Conservation (phyloP, 2,888 invertebrate genomes). For the Caenorhabditis sp. region DNA sequence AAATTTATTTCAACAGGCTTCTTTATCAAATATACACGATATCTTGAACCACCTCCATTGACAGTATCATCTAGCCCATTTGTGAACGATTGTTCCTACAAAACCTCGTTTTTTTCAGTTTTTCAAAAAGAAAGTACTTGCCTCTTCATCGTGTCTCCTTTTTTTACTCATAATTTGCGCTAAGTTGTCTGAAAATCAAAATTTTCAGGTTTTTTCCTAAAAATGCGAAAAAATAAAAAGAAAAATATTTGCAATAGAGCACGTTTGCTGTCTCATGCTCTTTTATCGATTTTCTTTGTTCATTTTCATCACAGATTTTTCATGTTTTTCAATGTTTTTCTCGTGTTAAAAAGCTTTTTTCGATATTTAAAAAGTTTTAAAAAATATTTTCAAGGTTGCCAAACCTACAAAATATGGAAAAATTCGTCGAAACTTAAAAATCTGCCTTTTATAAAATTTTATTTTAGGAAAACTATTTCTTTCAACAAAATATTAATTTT, state of each 20-base stretch:
- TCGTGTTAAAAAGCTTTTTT: neutral
- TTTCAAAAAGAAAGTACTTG: neutral
- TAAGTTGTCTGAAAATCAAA: neutral
- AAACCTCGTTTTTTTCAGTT: neutral
- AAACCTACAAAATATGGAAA: no score
- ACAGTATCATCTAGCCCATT: neutral
- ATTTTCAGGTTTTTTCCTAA: conserved; percentile 7
- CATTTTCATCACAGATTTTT: neutral
- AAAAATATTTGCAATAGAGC: conserved; percentile 18
- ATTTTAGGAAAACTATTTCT: neutral
- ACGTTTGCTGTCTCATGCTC: conserved; percentile 11
- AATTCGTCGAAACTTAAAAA: no score
- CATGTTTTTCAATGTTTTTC: conserved; percentile 1
- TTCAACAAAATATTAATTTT: neutral
- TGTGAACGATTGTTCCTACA: neutral
- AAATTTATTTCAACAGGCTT: conserved; percentile 26
- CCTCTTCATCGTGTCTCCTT: conserved; percentile 16
- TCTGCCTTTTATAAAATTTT: neutral
- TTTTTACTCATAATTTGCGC: conserved; percentile 20
- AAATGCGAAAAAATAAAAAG: neutral
- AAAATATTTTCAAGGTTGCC: no score
- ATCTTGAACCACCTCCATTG: neutral
- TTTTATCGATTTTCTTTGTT: conserved; percentile 18
- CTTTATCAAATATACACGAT: conserved; percentile 16
- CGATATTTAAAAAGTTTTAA: no score